Evolutionary conservation across 2,797 vertebrate genomes (phyloP).

Genomic region (Catamblyrhynchus diadema): DNA sequence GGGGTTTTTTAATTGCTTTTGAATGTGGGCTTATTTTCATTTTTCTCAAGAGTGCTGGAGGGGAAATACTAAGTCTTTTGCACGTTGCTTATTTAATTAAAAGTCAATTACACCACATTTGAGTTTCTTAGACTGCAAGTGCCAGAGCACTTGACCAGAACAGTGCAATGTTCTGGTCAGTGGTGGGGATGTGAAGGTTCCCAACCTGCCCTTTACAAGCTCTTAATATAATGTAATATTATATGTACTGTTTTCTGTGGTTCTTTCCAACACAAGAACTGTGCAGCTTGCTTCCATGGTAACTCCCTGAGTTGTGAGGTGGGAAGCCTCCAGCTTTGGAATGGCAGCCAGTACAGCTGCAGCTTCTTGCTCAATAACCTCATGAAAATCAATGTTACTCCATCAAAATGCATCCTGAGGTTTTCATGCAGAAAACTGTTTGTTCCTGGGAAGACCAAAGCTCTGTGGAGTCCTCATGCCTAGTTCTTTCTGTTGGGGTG

Average conservation of each 20-base stretch:
- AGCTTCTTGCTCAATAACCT: background rate
- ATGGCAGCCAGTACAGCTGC: background rate
- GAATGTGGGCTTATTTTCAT: background rate
- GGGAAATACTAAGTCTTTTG: background rate
- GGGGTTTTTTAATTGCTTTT: background rate
- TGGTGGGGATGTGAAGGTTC: background rate
- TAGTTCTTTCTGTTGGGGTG: background rate
- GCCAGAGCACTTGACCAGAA: background rate
- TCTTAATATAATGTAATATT: background rate
- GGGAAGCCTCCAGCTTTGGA: background rate
- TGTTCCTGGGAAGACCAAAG: background rate
- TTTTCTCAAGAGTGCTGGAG: background rate
- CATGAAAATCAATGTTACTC: background rate
- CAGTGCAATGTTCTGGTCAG: background rate
- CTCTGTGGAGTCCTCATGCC: background rate
- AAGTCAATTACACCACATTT: background rate
- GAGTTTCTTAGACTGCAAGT: background rate
- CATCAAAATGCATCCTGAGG: accelerated
- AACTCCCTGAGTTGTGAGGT: background rate
- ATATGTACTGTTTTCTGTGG: background rate
- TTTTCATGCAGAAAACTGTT: background rate
- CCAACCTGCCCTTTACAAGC: background rate
- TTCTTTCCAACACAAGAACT: background rate
- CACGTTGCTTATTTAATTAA: background rate
- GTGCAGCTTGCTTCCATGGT: background rate